phyloP scores from a whole-genome alignment of 2,113 vertebrate species.

The Zingel zingel region DNA sequence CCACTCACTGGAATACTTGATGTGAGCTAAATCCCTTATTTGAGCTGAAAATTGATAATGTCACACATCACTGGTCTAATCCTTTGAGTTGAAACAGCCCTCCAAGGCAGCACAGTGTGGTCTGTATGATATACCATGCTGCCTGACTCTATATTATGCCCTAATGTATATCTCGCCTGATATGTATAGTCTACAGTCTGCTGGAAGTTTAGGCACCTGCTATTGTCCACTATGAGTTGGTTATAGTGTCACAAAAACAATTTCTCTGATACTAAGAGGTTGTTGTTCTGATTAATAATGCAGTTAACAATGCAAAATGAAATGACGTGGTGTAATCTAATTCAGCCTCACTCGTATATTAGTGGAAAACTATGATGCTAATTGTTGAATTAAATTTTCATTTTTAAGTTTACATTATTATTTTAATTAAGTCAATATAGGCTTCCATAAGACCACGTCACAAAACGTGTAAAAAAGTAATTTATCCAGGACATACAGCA shows the following conservation, averaged over 20 bases:
- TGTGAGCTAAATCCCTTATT: conserved; percentile 37
- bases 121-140: not conserved
- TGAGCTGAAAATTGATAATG: conserved; percentile 47
- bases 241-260: not conserved
- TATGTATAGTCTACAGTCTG: not conserved
- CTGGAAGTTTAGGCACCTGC: not conserved
- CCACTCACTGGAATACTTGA: conserved; percentile 10
- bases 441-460: too few relatives aligned
- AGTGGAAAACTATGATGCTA: too few relatives aligned
- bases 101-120: not conserved
- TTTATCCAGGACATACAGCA: not conserved
- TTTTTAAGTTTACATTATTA: too few relatives aligned
- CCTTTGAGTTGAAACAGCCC: conserved; percentile 19
- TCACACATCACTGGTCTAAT: conserved; percentile 51
- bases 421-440: too few relatives aligned
- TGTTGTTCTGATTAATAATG: conserved; percentile 8
- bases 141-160: not conserved
- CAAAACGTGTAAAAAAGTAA: not conserved
- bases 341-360: not conserved
- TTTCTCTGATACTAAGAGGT: not conserved
- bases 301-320: not conserved
- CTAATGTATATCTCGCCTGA: not conserved
- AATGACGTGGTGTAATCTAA: conserved; percentile 1
- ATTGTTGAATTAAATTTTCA: too few relatives aligned
- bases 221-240: not conserved